Percentiles rank a stretch among this genome's conserved stretches.
Conservation (phyloP, 2,113 vertebrate species). For the Orcinus orca region DNA sequence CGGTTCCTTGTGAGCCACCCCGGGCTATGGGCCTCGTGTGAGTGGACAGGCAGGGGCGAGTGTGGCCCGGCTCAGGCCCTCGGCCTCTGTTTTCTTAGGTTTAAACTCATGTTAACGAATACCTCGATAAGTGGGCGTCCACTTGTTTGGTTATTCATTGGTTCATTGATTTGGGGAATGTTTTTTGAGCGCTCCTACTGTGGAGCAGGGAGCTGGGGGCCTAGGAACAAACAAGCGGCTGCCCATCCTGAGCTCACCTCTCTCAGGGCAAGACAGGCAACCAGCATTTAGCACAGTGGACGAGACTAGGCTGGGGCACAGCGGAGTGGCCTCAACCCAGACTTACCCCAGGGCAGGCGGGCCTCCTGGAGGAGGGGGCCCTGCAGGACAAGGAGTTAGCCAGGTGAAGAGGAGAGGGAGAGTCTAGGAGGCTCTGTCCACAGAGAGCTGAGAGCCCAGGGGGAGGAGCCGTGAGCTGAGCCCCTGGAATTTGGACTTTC, state of each 20-base stretch:
- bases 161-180: neutral
- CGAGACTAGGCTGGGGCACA: rapidly evolving
- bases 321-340: neutral
- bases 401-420: neutral
- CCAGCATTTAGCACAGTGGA: neutral
- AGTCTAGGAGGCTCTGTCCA: neutral
- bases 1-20: neutral
- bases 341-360: neutral
- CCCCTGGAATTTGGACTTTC: neutral
- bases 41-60: neutral
- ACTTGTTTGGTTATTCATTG: neutral
- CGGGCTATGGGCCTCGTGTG: neutral
- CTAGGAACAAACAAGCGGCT: neutral
- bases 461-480: rapidly evolving
- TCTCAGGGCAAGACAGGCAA: neutral
- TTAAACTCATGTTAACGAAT: neutral
- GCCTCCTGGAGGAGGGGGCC: neutral
- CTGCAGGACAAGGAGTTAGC: neutral
- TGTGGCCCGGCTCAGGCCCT: neutral
- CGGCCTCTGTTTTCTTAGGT: neutral
- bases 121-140: neutral
- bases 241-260: neutral
- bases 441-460: neutral
- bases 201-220: neutral
- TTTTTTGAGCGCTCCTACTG: neutral